A percentile compares a stretch with the other conserved stretches of the same genome.
phyloP scores from a whole-genome alignment of 2,797 vertebrate genomes.

The Myotis planiceps region DNA sequence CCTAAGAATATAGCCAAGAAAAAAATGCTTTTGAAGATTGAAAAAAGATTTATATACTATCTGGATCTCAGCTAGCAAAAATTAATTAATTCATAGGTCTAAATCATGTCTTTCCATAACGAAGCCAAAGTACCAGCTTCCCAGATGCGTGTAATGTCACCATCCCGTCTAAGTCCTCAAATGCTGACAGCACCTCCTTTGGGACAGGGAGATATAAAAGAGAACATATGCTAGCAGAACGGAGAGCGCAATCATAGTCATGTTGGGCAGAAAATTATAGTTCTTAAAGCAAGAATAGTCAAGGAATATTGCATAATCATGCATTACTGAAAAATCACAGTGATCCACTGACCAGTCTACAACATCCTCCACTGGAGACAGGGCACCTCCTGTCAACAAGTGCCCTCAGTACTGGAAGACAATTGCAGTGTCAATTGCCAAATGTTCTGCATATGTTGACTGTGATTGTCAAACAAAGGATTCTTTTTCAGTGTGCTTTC shows the following conservation, averaged over 20 bases:
- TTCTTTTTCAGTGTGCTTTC: background rate
- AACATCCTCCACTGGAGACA: background rate
- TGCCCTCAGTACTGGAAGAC: background rate
- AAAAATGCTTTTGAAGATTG: slow-evolving; percentile 8
- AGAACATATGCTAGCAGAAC: background rate
- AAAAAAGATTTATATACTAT: background rate
- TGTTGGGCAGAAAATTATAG: background rate
- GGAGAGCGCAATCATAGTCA: background rate
- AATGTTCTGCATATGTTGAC: background rate
- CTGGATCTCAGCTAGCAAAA: slow-evolving; percentile 19
- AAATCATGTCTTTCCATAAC: background rate
- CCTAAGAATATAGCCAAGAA: background rate
- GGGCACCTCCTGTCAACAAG: background rate
- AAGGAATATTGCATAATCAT: background rate
- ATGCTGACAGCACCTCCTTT: background rate
- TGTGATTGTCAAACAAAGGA: background rate
- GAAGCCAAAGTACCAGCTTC: background rate
- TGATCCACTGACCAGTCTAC: background rate
- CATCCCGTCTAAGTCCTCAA: background rate
- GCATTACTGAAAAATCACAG: background rate
- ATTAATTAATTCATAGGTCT: slow-evolving; percentile 36
- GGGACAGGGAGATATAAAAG: background rate
- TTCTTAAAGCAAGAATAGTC: background rate
- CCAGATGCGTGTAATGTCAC: slow-evolving; percentile 15
- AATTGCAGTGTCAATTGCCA: background rate